Conservation (phyloP, 1,140 invertebrate genomes). For the Caenorhabditis brenneri region DNA sequence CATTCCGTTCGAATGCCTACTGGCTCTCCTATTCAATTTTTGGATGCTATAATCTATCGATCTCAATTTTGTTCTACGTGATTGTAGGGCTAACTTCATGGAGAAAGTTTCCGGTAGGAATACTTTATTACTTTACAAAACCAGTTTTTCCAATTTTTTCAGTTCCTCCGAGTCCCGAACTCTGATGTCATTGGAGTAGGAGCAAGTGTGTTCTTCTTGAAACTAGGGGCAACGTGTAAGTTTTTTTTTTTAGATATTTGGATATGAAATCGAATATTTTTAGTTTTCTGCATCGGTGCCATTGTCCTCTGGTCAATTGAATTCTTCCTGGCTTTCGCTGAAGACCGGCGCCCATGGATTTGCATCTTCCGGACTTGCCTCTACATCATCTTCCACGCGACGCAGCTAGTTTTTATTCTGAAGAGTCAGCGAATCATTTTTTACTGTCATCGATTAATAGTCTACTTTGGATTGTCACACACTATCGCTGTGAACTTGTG, state of each 20-base stretch:
- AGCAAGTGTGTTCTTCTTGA: background rate
- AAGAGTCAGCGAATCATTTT: background rate
- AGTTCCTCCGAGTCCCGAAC: background rate
- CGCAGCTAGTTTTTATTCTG: background rate
- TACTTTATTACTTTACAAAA: background rate
- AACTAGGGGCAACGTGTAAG: background rate
- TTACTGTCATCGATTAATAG: background rate
- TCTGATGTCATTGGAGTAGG: background rate
- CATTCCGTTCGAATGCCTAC: background rate
- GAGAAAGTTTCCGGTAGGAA: background rate
- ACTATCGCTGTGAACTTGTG: slow-evolving; percentile 5
- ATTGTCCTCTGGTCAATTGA: slow-evolving; percentile 8
- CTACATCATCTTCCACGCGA: background rate
- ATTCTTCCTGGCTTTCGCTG: background rate
- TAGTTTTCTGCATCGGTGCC: background rate
- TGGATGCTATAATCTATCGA: background rate
- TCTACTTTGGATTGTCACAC: background rate
- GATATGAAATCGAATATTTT: background rate
- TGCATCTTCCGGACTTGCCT: slow-evolving; percentile 16
- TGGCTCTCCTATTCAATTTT: background rate
- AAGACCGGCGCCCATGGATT: background rate
- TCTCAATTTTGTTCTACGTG: background rate
- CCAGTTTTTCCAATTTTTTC: background rate
- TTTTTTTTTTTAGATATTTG: too few relatives aligned
- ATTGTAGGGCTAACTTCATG: background rate